A percentile compares a stretch with the other conserved stretches of the same genome.
These are phyloP conservation scores for Actias luna DNA, from an alignment of 2,888 invertebrate species.

Conservation along the genomic window DNA sequence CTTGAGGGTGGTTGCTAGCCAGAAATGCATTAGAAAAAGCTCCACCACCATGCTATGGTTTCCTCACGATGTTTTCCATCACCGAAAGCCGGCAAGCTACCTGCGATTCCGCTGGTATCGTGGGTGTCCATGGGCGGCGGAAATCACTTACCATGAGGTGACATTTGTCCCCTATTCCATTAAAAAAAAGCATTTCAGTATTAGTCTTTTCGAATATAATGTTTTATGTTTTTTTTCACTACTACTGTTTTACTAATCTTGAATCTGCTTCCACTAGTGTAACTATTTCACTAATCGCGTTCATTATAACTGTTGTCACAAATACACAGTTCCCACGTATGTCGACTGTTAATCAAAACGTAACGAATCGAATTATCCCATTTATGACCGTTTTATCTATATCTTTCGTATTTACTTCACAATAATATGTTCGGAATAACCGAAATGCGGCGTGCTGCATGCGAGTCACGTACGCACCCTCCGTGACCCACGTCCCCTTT, in stretches of 20 bases:
- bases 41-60: too few species aligned
- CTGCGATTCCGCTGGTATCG: too few species aligned
- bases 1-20: too few species aligned
- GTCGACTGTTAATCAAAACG: not conserved
- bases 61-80: too few species aligned
- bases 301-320: not conserved
- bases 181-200: too few species aligned
- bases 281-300: not conserved
- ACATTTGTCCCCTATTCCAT: too few species aligned
- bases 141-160: too few species aligned
- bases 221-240: not conserved
- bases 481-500: conserved; percentile 42
- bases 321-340: not conserved
- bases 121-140: too few species aligned
- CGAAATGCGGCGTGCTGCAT: conserved; percentile 4
- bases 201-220: too few species aligned
- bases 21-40: too few species aligned
- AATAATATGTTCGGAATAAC: not conserved
- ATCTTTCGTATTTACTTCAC: conserved; percentile 1
- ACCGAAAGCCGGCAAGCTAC: too few species aligned
- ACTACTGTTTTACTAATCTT: not conserved
- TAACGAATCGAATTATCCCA: conserved; percentile 4
- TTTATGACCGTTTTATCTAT: conserved; percentile 5
- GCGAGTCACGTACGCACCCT: conserved; percentile 17
- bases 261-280: not conserved